Percentiles rank a stretch among this genome's conserved stretches.
Evolutionary conservation across 2,113 vertebrate genomes (phyloP).

Genomic region (Abramis brama): DNA sequence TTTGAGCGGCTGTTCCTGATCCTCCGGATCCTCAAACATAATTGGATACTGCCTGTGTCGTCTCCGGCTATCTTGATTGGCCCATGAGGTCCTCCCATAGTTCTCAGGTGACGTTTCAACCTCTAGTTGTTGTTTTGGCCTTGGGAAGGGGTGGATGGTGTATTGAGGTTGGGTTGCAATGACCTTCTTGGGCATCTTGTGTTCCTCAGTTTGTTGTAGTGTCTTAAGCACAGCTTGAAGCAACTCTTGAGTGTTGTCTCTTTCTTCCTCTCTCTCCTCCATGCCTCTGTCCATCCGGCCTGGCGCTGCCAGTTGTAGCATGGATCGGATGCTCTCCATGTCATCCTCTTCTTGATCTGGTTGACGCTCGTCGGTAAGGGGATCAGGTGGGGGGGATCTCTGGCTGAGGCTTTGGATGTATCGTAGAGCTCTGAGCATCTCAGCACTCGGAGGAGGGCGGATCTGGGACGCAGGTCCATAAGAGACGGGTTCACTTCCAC

Average conservation of each 20-base stretch:
- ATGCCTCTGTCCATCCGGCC: slow-evolving; percentile 58
- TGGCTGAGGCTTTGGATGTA: slow-evolving; percentile 91
- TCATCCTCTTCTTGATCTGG: slow-evolving; percentile 53
- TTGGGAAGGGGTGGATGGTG: slow-evolving; percentile 59
- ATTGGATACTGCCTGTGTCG: slow-evolving; percentile 77
- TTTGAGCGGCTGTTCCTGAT: slow-evolving; percentile 79
- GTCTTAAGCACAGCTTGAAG: slow-evolving; percentile 86
- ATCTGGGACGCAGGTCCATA: slow-evolving; percentile 71
- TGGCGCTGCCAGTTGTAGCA: slow-evolving; percentile 75
- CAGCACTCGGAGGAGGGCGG: slow-evolving; percentile 77
- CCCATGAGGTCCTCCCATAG: slow-evolving; percentile 7
- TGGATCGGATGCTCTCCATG: slow-evolving; percentile 67
- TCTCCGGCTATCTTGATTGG: slow-evolving; percentile 61
- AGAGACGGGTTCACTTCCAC: slow-evolving; percentile 78
- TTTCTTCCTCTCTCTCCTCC: slow-evolving; percentile 67
- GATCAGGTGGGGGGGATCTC: slow-evolving; percentile 76
- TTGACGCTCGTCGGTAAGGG: slow-evolving; percentile 66
- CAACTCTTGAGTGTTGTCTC: slow-evolving; percentile 86
- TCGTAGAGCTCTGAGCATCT: slow-evolving; percentile 93
- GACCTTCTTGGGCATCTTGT: neutral
- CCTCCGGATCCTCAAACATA: slow-evolving; percentile 81
- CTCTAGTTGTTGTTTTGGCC: slow-evolving; percentile 64
- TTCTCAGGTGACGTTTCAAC: slow-evolving; percentile 18
- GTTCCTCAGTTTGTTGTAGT: slow-evolving; percentile 81
- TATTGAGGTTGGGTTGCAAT: neutral